Evolutionary conservation across 2,797 vertebrate genomes (phyloP).

Genomic region (Coendou prehensilis): DNA sequence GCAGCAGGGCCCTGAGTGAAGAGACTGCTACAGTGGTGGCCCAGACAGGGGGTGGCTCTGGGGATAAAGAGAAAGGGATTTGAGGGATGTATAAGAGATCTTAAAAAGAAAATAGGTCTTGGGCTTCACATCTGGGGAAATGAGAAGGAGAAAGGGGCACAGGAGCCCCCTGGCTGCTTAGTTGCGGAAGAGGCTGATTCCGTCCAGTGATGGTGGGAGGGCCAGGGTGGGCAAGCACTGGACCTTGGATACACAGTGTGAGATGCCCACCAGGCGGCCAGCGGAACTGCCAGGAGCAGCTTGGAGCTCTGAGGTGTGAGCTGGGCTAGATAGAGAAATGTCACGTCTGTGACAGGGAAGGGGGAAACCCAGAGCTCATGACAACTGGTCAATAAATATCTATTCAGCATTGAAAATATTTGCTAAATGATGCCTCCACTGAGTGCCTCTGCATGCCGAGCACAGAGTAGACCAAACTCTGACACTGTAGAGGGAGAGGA

Average conservation of each 20-base stretch:
- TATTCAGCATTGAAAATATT: background rate
- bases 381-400: background rate
- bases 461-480: background rate
- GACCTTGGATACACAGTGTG: background rate
- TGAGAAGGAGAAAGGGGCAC: background rate
- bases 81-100: background rate
- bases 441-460: background rate
- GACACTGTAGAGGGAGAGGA: background rate
- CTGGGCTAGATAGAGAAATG: background rate
- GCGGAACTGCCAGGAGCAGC: background rate
- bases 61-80: background rate
- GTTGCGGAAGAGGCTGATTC: background rate
- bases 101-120: background rate
- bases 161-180: background rate
- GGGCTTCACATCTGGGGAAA: background rate
- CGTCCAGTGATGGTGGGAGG: background rate
- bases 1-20: background rate
- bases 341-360: background rate
- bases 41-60: rapidly evolving
- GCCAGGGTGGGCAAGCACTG: background rate
- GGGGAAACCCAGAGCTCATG: background rate
- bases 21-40: background rate
- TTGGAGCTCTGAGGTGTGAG: background rate
- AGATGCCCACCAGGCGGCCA: background rate
- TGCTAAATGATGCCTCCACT: background rate